Evolutionary conservation across 1,140 invertebrate species (phyloP).

Genomic region (Carposina sasakii): DNA sequence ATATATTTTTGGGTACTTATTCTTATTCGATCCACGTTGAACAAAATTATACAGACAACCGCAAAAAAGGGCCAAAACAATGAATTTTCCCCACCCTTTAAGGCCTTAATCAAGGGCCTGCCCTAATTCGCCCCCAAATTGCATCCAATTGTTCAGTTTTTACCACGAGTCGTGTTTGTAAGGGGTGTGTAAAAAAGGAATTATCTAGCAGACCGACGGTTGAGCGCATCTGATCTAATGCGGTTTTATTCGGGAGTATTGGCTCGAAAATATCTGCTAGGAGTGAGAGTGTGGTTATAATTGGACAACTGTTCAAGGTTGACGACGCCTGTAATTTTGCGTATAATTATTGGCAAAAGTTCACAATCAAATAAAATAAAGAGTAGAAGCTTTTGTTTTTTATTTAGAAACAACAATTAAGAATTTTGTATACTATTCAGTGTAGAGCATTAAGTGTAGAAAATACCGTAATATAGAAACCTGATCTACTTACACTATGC

Average conservation of each 20-base stretch:
- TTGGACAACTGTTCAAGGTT: constrained; percentile 35
- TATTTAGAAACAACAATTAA: too few species aligned
- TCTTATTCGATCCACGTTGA: constrained; percentile 36
- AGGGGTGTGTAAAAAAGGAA: constrained; percentile 51
- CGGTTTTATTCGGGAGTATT: constrained; percentile 46
- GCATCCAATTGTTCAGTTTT: constrained; percentile 72
- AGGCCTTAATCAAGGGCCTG: constrained; percentile 58
- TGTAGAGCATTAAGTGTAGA: too few species aligned
- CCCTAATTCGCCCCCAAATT: constrained; percentile 69
- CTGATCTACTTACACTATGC: too few species aligned
- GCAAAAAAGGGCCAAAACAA: constrained; percentile 56
- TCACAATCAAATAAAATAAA: too few species aligned
- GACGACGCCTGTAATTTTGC: constrained; percentile 39
- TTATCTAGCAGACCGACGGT: constrained; percentile 42
- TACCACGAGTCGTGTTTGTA: constrained; percentile 53
- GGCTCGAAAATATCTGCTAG: constrained; percentile 46
- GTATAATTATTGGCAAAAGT: too few species aligned
- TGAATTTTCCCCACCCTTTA: constrained; percentile 47
- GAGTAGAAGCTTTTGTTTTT: too few species aligned
- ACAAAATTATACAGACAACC: constrained; percentile 35
- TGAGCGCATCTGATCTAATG: constrained; percentile 48
- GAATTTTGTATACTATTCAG: too few species aligned
- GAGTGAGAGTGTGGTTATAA: constrained; percentile 35
- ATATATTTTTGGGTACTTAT: too few species aligned
- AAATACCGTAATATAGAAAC: too few species aligned